phyloP scores from a whole-genome alignment of 2,113 vertebrate genomes.

The Barnardius zonarius region DNA sequence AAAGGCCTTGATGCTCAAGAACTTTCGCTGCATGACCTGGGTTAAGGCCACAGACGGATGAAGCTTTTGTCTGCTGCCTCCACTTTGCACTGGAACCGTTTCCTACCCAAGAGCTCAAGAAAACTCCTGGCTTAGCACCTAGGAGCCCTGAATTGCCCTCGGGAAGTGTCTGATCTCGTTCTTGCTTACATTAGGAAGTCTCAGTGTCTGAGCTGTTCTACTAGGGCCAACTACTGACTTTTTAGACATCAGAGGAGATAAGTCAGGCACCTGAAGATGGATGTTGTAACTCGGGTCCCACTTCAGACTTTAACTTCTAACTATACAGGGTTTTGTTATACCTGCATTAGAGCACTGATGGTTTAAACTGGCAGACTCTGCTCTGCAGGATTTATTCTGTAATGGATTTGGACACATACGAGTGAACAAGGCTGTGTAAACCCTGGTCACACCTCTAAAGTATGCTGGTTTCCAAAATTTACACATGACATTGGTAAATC shows the following conservation, averaged over 20 bases:
- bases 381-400: neutral
- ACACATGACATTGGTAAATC: rapidly evolving
- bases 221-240: neutral
- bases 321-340: neutral
- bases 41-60: neutral
- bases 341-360: neutral
- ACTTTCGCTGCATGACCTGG: rapidly evolving
- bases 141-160: neutral
- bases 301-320: neutral
- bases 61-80: neutral
- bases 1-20: neutral
- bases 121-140: neutral
- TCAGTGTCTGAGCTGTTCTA: neutral
- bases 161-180: neutral
- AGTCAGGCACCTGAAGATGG: neutral
- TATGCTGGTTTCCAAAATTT: neutral
- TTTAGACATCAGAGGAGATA: neutral
- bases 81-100: neutral
- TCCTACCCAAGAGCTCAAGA: neutral
- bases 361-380: neutral
- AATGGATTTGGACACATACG: neutral
- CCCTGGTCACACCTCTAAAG: neutral
- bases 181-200: constrained; percentile 21
- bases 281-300: neutral
- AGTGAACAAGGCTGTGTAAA: neutral